Conservation (phyloP, 2,888 invertebrate species). For the Vesta saturnalis region DNA sequence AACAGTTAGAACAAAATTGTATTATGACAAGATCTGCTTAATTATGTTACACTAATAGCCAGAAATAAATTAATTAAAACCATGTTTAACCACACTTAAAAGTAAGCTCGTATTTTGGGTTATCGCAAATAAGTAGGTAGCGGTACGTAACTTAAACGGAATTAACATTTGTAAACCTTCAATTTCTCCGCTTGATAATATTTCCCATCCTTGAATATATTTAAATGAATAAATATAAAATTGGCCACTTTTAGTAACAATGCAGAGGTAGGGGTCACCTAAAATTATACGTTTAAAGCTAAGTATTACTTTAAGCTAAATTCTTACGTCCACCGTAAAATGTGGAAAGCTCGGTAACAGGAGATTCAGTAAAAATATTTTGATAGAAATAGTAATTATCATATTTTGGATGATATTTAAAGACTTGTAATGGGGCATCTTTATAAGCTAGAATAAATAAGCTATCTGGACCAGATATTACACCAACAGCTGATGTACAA, state of each 20-base stretch:
- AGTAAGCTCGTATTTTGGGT: conserved; percentile 51
- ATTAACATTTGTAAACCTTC: conserved; percentile 54
- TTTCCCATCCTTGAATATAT: conserved; percentile 56
- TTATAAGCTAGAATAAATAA: conserved; percentile 54
- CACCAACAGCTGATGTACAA: conserved; percentile 52
- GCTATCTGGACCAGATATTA: conserved; percentile 52
- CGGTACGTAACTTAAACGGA: conserved; percentile 52
- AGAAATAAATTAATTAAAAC: conserved; percentile 21
- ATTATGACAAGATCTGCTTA: too few species aligned
- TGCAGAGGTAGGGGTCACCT: conserved; percentile 56
- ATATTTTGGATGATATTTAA: conserved; percentile 52
- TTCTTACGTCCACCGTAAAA: conserved; percentile 56
- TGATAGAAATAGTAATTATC: conserved; percentile 58
- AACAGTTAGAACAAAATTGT: too few species aligned
- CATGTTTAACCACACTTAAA: conserved; percentile 53
- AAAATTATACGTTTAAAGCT: conserved; percentile 5
- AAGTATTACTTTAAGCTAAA: background rate
- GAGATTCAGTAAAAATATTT: conserved; percentile 50
- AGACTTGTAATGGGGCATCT: conserved; percentile 51
- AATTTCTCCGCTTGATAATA: conserved; percentile 52
- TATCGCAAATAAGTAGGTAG: conserved; percentile 54
- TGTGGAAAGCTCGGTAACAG: conserved; percentile 51
- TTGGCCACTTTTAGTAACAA: conserved; percentile 50
- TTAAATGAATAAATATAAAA: conserved; percentile 56
- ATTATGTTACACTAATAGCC: background rate